Conservation (phyloP, 2,797 vertebrate species). For the Gouania willdenowi region DNA sequence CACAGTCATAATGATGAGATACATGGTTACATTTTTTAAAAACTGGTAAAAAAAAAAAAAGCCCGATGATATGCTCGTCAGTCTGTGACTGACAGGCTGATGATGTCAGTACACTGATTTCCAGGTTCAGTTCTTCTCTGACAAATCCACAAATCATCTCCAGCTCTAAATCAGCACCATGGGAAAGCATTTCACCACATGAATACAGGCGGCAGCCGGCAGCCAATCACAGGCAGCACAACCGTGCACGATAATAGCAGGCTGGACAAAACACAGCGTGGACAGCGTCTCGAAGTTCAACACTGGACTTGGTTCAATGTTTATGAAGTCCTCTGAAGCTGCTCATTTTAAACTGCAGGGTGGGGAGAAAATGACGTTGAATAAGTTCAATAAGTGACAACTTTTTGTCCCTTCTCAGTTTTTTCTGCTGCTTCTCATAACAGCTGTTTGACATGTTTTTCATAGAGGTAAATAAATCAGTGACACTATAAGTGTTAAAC, state of each 20-base stretch:
- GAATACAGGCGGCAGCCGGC: slow-evolving; percentile 11
- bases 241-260: slow-evolving; percentile 5
- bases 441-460: neutral
- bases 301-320: slow-evolving; percentile 3
- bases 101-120: slow-evolving; percentile 28
- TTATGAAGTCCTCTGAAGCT: slow-evolving; percentile 16
- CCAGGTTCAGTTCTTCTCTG: slow-evolving; percentile 10
- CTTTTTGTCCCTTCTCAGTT: neutral
- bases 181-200: slow-evolving; percentile 29
- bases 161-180: slow-evolving; percentile 31
- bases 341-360: neutral
- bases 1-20: neutral
- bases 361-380: neutral
- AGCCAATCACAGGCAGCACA: neutral
- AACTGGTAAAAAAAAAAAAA: slow-evolving; percentile 10
- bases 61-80: slow-evolving; percentile 3
- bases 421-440: neutral
- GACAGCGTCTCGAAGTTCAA: neutral
- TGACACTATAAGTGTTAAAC: too few relatives aligned
- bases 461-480: too few relatives aligned
- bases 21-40: neutral
- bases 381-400: neutral
- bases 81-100: neutral
- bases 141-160: slow-evolving; percentile 41
- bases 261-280: neutral